Conservation (phyloP, 2,888 invertebrate species). For the Harpalus rufipes region DNA sequence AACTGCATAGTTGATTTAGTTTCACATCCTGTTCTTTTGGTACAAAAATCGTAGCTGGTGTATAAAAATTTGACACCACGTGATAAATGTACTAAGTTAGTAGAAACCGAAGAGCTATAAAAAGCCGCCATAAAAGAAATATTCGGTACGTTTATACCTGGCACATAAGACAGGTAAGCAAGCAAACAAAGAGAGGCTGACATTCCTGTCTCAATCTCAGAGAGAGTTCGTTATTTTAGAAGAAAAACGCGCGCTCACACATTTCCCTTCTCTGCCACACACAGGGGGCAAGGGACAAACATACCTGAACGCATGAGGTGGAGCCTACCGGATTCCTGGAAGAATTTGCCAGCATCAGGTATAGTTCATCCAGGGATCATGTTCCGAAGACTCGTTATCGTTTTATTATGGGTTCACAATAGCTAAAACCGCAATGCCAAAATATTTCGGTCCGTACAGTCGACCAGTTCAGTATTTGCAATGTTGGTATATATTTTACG, state of each 20-base stretch:
- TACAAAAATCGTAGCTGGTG: neutral
- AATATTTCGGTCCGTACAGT: too few relatives aligned
- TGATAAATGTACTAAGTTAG: conserved; percentile 22
- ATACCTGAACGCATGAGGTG: conserved; percentile 58
- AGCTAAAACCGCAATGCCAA: too few relatives aligned
- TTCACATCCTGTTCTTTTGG: conserved; percentile 6
- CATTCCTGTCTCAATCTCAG: conserved; percentile 37
- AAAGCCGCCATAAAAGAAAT: conserved; percentile 42
- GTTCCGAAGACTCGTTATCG: too few relatives aligned
- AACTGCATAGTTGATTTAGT: conserved; percentile 15
- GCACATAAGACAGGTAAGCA: conserved; percentile 32
- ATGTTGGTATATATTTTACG: too few relatives aligned
- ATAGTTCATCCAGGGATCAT: too few relatives aligned
- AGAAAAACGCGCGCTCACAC: conserved; percentile 49
- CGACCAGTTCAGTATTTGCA: too few relatives aligned
- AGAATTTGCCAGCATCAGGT: conserved; percentile 57
- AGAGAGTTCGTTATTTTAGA: conserved; percentile 60
- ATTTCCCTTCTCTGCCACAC: conserved; percentile 16
- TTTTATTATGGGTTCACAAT: too few relatives aligned
- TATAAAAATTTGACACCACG: conserved; percentile 20
- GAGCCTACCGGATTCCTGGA: conserved; percentile 43
- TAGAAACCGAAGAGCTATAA: conserved; percentile 35
- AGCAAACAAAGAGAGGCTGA: conserved; percentile 43
- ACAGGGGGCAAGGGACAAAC: neutral
- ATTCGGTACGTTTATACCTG: conserved; percentile 50